These are phyloP conservation scores for Amazona vittata DNA, from an alignment of 2,113 vertebrate species.

Conservation along the genomic window DNA sequence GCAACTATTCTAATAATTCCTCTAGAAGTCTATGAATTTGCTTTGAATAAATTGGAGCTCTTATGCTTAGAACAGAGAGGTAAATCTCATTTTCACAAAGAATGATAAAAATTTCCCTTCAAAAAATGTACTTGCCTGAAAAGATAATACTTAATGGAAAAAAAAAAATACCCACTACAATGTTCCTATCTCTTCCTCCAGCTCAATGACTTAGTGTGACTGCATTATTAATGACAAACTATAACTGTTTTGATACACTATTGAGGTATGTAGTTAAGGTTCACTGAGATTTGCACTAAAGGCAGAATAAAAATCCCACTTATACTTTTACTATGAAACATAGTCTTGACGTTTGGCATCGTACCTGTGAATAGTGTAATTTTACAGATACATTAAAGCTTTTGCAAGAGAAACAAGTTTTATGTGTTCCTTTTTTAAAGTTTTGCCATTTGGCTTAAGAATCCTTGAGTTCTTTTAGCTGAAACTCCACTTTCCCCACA, in stretches of 20 bases:
- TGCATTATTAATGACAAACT: neutral
- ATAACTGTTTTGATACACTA: neutral
- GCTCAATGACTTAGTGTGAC: neutral
- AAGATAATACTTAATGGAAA: neutral
- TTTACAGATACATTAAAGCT: neutral
- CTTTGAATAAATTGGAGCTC: neutral
- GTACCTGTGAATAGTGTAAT: neutral
- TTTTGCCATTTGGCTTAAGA: neutral
- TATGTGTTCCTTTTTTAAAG: neutral
- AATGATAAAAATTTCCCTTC: neutral
- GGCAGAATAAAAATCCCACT: neutral
- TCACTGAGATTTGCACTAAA: neutral
- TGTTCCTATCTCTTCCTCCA: neutral
- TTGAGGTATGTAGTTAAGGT: neutral
- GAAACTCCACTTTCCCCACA: neutral
- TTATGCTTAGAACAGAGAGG: neutral
- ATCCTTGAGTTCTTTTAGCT: neutral
- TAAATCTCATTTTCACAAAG: neutral
- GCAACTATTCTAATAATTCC: neutral
- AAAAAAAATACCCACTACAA: neutral
- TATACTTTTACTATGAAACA: neutral
- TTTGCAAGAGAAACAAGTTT: constrained; percentile 1
- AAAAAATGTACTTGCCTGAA: neutral
- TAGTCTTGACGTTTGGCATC: neutral
- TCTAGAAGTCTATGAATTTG: neutral